A percentile compares a stretch with the other conserved stretches of the same genome.
phyloP scores from a whole-genome alignment of 1,140 invertebrate species.

The Cherax destructor region DNA sequence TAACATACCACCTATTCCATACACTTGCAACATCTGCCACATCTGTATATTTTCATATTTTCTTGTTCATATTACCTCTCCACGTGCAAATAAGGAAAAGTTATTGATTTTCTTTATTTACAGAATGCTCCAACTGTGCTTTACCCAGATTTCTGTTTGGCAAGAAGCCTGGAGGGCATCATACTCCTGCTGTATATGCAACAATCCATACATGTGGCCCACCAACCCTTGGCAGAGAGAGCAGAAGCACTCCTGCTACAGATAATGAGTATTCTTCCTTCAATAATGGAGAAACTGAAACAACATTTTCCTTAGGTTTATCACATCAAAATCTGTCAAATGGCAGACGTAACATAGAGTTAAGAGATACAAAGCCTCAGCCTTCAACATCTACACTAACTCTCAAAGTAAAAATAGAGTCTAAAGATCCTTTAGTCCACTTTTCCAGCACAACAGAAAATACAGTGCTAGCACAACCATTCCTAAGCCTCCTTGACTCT shows the following conservation, averaged over 20 bases:
- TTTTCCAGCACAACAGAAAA: not conserved
- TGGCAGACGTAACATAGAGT: not conserved
- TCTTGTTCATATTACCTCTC: no score
- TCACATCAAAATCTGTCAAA: not conserved
- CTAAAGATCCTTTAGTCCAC: not conserved
- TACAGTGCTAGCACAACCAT: not conserved
- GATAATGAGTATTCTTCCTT: not conserved
- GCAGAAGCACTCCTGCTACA: not conserved
- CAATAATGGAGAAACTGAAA: not conserved
- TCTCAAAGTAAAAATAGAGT: not conserved
- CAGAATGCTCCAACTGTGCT: slow-evolving; percentile 36
- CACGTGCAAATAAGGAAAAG: no score
- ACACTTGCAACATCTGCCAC: no score
- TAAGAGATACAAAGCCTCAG: not conserved
- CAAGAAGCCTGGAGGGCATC: not conserved
- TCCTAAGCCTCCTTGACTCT: not conserved
- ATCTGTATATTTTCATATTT: no score
- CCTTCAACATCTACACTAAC: not conserved
- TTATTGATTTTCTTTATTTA: not conserved
- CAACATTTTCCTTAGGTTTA: not conserved
- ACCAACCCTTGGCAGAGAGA: not conserved
- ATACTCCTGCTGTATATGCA: slow-evolving; percentile 32
- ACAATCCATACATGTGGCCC: slow-evolving; percentile 18
- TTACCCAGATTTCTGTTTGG: slow-evolving; percentile 33
- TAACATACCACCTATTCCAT: no score